Percentiles rank a stretch among this genome's conserved stretches.
These are phyloP conservation scores for Lasioglossum figueresi DNA, from an alignment of 2,888 invertebrate species.

Conservation along the genomic window DNA sequence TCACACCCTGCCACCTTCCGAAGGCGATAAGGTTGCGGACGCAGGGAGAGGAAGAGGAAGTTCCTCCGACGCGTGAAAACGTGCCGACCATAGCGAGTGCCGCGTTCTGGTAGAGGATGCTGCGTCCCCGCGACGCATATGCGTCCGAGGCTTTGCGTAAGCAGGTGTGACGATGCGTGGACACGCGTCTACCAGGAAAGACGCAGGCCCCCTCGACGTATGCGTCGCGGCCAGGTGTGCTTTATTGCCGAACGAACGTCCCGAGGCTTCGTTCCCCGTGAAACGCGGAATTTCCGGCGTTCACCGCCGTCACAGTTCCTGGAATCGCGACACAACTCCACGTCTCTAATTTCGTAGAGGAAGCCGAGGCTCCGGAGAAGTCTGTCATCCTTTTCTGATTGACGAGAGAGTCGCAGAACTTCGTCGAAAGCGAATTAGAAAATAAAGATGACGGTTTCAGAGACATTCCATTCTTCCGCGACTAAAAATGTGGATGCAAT, in stretches of 20 bases:
- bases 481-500: neutral
- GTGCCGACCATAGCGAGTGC: constrained; percentile 38
- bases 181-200: constrained; percentile 83
- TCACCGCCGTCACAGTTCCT: neutral
- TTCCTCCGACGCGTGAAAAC: constrained; percentile 57
- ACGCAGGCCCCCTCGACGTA: constrained; percentile 67
- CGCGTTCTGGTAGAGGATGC: constrained; percentile 59
- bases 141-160: constrained; percentile 78
- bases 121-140: constrained; percentile 62
- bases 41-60: constrained; percentile 45
- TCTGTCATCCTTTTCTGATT: neutral
- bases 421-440: neutral
- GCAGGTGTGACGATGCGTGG: constrained; percentile 84
- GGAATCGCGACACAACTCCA: constrained; percentile 26
- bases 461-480: neutral
- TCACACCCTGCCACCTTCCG: constrained; percentile 68
- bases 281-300: constrained; percentile 45
- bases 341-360: neutral
- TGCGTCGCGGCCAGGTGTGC: constrained; percentile 77
- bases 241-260: constrained; percentile 75
- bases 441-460: neutral
- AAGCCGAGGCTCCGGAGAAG: neutral
- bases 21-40: neutral
- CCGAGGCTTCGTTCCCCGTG: constrained; percentile 66
- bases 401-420: neutral